Evolutionary conservation across 2,113 vertebrate genomes (phyloP), one percentile per base, ranked within the genome.

Genomic region (Eulemur macaco): DNA sequence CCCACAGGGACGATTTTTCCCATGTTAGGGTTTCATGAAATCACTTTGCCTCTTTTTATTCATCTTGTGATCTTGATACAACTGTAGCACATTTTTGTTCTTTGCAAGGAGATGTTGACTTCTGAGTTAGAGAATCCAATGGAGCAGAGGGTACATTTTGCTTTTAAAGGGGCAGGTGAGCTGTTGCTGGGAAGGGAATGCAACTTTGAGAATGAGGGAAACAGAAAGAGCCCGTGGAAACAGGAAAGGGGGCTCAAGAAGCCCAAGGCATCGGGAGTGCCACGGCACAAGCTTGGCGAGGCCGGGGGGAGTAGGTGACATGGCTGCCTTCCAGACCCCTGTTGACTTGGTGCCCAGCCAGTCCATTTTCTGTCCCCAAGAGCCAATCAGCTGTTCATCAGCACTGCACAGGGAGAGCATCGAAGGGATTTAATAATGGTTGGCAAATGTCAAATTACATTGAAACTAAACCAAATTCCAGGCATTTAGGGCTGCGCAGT

Each of bases 381-480:
- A 97, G 96, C 95, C 97, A 91, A 89, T 95, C 96, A 95, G 82
- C 96, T 71, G 83, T 89, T 97, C 88, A 52, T 95, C 39, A 37
- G 54, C 20, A 56, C 89, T 58, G 91, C 86, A 37, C 37, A 17
- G 78, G 89, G 94, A 97, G 47, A 86, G 54, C 89, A 96, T 94
- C 95, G 93, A 87, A 94, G 89, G 95, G 98, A 96, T 92, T 97
- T 97, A 96, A 98, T 97, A 96, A 97, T 86, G 89, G 97, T 92
- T 98, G 98, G 97, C 97, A 96, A 98, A 97, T 97, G 96, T 97
- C 93, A 96, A 96, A 97, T 97, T 97, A 95, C 91, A 95, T 63
- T 94, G 97, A 97, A 94, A 96, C 95, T 60, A 96, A 91, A 98
- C 96, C 97, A 98, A 97, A 98, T 97, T 94, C 89, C 94, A 98